phyloP scores from a whole-genome alignment of 2,888 invertebrate genomes.

The Ormia ochracea region DNA sequence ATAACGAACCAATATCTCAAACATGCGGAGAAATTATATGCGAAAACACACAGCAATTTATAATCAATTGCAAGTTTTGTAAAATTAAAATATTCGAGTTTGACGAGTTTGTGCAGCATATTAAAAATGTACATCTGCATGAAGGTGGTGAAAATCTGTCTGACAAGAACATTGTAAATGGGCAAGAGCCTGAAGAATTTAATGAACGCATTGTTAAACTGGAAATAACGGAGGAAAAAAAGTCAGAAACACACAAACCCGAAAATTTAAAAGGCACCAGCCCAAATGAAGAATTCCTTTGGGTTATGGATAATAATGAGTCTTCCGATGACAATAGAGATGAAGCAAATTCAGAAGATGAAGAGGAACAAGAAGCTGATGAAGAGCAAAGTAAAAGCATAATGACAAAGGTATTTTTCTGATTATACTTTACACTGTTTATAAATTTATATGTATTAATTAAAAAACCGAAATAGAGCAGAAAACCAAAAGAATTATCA shows the following conservation, averaged over 20 bases:
- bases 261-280: neutral
- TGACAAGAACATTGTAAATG: neutral
- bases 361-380: conserved; percentile 20
- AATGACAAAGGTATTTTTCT: conserved; percentile 24
- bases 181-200: neutral
- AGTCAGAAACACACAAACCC: neutral
- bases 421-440: neutral
- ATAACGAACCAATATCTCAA: conserved; percentile 18
- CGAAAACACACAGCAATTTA: conserved; percentile 39
- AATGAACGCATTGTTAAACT: conserved; percentile 9
- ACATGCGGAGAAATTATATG: conserved; percentile 55
- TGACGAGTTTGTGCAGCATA: conserved; percentile 54
- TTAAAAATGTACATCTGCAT: conserved; percentile 53
- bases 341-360: conserved; percentile 16
- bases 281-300: conserved; percentile 1
- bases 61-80: conserved; percentile 49
- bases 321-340: conserved; percentile 5
- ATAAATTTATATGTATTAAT: neutral
- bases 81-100: conserved; percentile 58
- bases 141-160: neutral
- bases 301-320: conserved; percentile 16
- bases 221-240: conserved; percentile 4
- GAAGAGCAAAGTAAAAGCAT: conserved; percentile 44
- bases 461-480: conserved; percentile 7
- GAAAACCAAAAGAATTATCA: conserved; percentile 46